Conservation (phyloP, 2,797 vertebrate genomes). For the Manis javanica region DNA sequence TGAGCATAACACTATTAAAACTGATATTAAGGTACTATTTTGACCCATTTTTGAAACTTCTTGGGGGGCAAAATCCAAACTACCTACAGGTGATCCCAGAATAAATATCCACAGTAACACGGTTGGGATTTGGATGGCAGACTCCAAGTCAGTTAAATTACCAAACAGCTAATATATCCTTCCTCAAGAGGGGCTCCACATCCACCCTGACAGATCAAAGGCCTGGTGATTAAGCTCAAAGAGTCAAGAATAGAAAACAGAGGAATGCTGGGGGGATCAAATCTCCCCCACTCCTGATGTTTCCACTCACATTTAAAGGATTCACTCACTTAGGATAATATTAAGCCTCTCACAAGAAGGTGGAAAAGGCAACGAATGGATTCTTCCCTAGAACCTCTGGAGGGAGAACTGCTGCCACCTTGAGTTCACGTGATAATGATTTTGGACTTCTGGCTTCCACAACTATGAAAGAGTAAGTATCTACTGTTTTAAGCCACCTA, state of each 20-base stretch:
- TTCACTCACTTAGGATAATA: background rate
- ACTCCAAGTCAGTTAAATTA: background rate
- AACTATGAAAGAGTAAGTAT: background rate
- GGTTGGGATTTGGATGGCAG: background rate
- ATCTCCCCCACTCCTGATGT: background rate
- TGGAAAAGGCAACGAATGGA: background rate
- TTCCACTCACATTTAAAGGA: background rate
- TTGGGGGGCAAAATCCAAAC: background rate
- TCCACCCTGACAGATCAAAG: background rate
- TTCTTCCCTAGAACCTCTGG: background rate
- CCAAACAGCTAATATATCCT: background rate
- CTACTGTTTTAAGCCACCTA: background rate
- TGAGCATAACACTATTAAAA: background rate
- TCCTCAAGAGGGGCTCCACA: background rate
- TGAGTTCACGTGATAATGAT: background rate
- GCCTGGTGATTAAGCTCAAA: background rate
- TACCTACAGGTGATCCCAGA: background rate
- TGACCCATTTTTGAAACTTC: constrained; percentile 9
- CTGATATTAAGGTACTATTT: background rate
- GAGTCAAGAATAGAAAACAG: background rate
- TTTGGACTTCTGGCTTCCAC: background rate
- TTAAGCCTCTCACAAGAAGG: background rate
- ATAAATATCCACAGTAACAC: background rate
- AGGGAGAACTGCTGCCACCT: background rate
- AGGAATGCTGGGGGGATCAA: background rate